Base-by-base conservation (phyloP, 2,113 vertebrate species). In the Monopterus albus region DNA sequence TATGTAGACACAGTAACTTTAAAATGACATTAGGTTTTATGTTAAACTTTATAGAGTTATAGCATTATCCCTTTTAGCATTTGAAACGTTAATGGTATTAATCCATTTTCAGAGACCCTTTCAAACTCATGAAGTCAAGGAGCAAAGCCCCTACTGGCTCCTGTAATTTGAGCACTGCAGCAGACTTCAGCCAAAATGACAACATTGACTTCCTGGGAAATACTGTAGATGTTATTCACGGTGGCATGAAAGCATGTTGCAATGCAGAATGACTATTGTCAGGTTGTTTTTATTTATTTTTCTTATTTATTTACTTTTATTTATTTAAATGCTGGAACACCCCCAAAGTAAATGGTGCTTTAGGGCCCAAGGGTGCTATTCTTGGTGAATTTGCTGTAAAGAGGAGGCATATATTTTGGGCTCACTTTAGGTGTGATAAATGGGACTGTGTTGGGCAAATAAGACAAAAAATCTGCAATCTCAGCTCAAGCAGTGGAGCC, bases 351-450 rank as follows among this genome's bases (percentile, higher is more conserved):
- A 39, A 52, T 33, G 25, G 5, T 10, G 13, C 17, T 43, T 23
- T 3, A 18, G 50, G n/a, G 18, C 23, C 23, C n/a, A 28, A 17
- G 17, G 40, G 17, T 26, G 53, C 47, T 12, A 33, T 20, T 28
- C 14, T 57, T 11, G 4, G 18, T 39, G 58, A 25, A 52, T 63
- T 39, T 51, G 20, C 23, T n/a, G 23, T 43, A 9, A 57, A 58
- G 23, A 29, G 38, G 31, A 66, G 13, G 10, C 15, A 7, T 39
- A 20, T 21, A 33, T 81, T 60, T 46, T 61, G 6, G 56, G 39
- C 33, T 58, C 25, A 35, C 42, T 25, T n/a, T n/a, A 1, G 38
- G 51, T 17, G 38, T 57, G 38, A 72, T 68, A 52, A 57, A 68
- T 42, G 7, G 23, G 18, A 31, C 4, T 25, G 14, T 7, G 10